Evolutionary conservation across 2,113 vertebrate genomes (phyloP).

Genomic region (Xiphophorus maculatus): DNA sequence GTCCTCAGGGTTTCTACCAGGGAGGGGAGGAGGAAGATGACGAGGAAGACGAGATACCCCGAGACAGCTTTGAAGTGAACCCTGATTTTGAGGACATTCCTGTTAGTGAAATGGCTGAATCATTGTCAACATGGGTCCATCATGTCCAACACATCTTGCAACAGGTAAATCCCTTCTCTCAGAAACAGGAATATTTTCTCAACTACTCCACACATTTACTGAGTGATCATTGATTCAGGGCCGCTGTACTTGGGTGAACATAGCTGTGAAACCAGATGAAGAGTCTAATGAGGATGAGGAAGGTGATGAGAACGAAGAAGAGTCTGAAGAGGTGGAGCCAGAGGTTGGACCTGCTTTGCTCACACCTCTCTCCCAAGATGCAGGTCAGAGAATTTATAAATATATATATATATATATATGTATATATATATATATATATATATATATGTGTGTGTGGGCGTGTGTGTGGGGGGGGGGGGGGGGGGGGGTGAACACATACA

Average conservation of each 20-base stretch:
- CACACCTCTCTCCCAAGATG: slow-evolving; percentile 90
- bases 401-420: background rate
- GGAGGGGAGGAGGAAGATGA: slow-evolving; percentile 88
- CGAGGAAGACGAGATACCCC: slow-evolving; percentile 83
- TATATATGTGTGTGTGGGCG: too few species aligned
- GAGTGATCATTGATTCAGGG: slow-evolving; percentile 77
- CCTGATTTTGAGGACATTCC: slow-evolving; percentile 88
- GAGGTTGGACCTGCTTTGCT: slow-evolving; percentile 91
- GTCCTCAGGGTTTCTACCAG: slow-evolving; percentile 90
- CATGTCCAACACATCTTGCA: slow-evolving; percentile 87
- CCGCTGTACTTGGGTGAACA: slow-evolving; percentile 90
- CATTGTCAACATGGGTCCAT: slow-evolving; percentile 90
- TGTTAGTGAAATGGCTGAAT: slow-evolving; percentile 83
- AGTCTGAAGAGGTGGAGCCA: slow-evolving; percentile 82
- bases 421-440: too few species aligned
- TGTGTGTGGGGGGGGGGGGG: too few species aligned
- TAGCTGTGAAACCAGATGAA: slow-evolving; percentile 81
- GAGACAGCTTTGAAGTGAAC: slow-evolving; percentile 85
- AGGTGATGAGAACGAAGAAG: slow-evolving; percentile 77
- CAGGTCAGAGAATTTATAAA: slow-evolving; percentile 77
- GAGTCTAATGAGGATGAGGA: slow-evolving; percentile 82
- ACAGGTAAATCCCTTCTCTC: slow-evolving; percentile 81
- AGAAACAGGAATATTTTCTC: background rate
- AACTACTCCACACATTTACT: background rate
- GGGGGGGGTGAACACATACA: too few species aligned